These are phyloP conservation scores for Bergia puertoricense DNA, from an alignment of 92 coral and sea anemone genomes.

Conservation along the genomic window DNA sequence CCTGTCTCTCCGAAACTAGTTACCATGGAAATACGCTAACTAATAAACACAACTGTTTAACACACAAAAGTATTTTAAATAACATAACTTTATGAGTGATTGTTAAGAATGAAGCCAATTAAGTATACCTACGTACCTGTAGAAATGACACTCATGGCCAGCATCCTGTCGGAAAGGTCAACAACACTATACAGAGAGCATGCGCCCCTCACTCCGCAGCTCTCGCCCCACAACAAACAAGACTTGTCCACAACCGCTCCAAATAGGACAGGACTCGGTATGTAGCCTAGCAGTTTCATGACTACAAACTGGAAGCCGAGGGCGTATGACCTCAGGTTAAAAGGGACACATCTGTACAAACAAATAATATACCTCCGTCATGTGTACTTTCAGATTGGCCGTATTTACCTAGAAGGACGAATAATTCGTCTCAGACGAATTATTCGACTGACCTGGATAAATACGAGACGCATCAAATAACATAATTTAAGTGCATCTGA, in stretches of 20 bases:
- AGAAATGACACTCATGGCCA: constrained; percentile 3
- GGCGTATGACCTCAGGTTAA: constrained; percentile 60
- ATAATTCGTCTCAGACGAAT: no score
- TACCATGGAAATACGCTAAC: no score
- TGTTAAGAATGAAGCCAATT: not conserved
- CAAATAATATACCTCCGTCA: no score
- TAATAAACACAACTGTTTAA: no score
- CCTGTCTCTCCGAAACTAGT: no score
- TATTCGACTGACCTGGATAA: no score
- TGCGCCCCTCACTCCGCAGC: constrained; percentile 54
- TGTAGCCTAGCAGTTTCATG: constrained; percentile 53
- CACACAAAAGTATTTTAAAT: no score
- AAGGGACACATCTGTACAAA: constrained; percentile 50
- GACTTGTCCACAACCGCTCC: constrained; percentile 63
- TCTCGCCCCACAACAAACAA: constrained; percentile 56
- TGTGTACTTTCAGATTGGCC: no score
- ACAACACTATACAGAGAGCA: constrained; percentile 44
- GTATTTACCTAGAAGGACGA: no score
- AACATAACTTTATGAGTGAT: not conserved
- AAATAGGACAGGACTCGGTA: constrained; percentile 64
- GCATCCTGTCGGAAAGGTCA: constrained; percentile 21
- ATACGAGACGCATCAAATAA: no score
- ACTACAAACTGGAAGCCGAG: constrained; percentile 58
- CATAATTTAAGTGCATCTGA: no score
- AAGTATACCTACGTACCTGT: constrained; percentile 4